Conservation (phyloP, 1,140 invertebrate genomes). For the Globodera ellingtonae region DNA sequence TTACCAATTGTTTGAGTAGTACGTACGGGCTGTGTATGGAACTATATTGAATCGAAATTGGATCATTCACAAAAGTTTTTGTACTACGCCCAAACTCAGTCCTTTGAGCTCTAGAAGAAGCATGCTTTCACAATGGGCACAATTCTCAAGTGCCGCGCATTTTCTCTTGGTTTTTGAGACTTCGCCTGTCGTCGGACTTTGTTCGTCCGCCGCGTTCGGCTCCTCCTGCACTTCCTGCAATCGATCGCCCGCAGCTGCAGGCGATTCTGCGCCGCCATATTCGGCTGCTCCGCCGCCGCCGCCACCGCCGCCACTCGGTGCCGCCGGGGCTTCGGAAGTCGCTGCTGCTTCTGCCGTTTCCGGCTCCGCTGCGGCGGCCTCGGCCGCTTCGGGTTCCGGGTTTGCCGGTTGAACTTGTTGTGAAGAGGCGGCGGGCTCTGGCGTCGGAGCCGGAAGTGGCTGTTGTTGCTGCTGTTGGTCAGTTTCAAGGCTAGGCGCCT, state of each 20-base stretch:
- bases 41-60: constrained; percentile 16
- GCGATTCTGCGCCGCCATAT: constrained; percentile 28
- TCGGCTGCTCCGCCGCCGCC: constrained; percentile 7
- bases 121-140: too few relatives aligned
- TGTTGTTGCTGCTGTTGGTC: not conserved
- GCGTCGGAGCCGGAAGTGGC: not conserved
- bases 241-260: constrained; percentile 43
- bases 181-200: not conserved
- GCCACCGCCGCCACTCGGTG: not conserved
- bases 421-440: not conserved
- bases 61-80: constrained; percentile 9
- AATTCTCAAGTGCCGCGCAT: too few relatives aligned
- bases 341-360: constrained; percentile 23
- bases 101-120: too few relatives aligned
- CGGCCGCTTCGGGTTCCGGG: not conserved
- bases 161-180: not conserved
- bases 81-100: not conserved
- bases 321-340: constrained; percentile 12
- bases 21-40: too few relatives aligned
- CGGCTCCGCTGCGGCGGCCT: not conserved
- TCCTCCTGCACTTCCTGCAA: constrained; percentile 51
- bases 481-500: not conserved
- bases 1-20: too few relatives aligned
- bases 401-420: constrained; percentile 2
- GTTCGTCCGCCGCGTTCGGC: constrained; percentile 2